Evolutionary conservation across 2,888 invertebrate genomes (phyloP).

Genomic region (Heteromyza rotundicornis): DNA sequence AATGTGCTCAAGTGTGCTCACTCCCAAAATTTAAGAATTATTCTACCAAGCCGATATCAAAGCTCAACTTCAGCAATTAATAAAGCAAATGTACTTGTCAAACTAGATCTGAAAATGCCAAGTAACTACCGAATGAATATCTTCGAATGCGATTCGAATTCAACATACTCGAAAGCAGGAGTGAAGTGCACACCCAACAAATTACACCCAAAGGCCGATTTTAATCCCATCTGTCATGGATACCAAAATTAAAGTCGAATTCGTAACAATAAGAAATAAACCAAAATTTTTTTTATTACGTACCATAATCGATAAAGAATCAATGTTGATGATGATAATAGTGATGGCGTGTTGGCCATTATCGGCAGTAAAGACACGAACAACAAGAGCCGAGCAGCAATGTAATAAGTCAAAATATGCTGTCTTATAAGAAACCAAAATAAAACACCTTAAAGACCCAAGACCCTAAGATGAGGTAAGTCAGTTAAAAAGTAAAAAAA

Average conservation of each 20-base stretch:
- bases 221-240: conserved; percentile 20
- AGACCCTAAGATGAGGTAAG: background rate
- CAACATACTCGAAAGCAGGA: no score
- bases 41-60: no score
- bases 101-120: no score
- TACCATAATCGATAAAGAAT: conserved; percentile 20
- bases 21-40: no score
- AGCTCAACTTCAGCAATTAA: no score
- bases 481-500: background rate
- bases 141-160: no score
- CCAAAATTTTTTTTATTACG: conserved; percentile 10
- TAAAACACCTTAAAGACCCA: background rate
- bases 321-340: conserved; percentile 10
- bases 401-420: background rate
- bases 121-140: no score
- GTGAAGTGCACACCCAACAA: conserved; percentile 20
- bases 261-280: background rate
- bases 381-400: conserved; percentile 10
- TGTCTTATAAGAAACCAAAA: background rate
- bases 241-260: conserved; percentile 5
- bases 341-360: conserved; percentile 22
- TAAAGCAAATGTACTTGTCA: no score
- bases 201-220: conserved; percentile 20
- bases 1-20: no score
- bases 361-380: conserved; percentile 14